phyloP scores from a whole-genome alignment of 2,888 invertebrate genomes.

The Magallana nippona region DNA sequence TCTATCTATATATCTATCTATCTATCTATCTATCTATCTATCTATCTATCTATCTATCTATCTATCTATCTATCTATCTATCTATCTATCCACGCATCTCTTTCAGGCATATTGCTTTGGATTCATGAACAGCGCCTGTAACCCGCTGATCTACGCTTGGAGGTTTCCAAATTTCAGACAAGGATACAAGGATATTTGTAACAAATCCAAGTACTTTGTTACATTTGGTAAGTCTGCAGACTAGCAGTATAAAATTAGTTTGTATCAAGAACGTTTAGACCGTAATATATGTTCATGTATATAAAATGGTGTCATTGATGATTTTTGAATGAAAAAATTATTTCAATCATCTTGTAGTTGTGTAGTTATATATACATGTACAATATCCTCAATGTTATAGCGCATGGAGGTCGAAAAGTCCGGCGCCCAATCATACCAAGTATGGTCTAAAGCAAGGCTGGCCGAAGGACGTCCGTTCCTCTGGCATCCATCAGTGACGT shows the following conservation, averaged over 20 bases:
- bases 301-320: too few species aligned
- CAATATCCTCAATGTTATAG: not conserved
- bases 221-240: conserved; percentile 15
- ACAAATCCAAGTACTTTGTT: conserved; percentile 1
- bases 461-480: not conserved
- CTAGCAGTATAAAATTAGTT: not conserved
- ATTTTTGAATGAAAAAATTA: too few species aligned
- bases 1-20: too few species aligned
- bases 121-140: conserved; percentile 79
- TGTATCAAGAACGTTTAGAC: too few species aligned
- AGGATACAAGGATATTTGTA: conserved; percentile 66
- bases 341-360: too few species aligned
- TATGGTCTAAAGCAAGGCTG: conserved; percentile 7
- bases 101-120: conserved; percentile 66
- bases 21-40: not conserved
- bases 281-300: too few species aligned
- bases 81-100: too few species aligned
- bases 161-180: conserved; percentile 68
- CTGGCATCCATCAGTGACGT: not conserved
- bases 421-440: not conserved
- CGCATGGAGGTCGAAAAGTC: conserved; percentile 22
- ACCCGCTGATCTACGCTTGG: conserved; percentile 80
- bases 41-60: not conserved
- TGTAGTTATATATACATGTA: too few species aligned
- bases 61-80: too few species aligned